Percentiles rank a stretch among this genome's conserved stretches.
These are phyloP conservation scores for Lipophrys pholis DNA, from an alignment of 2,113 vertebrate species.

Conservation along the genomic window DNA sequence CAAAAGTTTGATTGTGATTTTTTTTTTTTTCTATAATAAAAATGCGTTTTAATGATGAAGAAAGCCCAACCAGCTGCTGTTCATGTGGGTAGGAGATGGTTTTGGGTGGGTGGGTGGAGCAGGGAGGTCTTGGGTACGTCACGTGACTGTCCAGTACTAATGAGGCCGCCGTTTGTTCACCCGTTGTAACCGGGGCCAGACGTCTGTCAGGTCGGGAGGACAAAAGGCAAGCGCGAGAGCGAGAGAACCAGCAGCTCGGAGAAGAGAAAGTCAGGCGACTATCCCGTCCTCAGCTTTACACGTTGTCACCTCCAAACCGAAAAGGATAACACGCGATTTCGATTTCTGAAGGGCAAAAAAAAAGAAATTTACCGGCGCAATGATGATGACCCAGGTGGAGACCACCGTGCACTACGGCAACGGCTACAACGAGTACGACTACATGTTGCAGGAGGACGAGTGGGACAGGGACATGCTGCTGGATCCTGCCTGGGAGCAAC, in stretches of 20 bases:
- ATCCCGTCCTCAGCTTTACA: background rate
- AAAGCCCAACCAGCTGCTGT: background rate
- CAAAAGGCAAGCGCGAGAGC: constrained; percentile 55
- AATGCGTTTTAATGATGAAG: constrained; percentile 50
- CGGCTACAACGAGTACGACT: constrained; percentile 78
- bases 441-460: constrained; percentile 86
- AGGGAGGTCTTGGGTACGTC: constrained; percentile 39
- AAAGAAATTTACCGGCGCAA: background rate
- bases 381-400: constrained; percentile 79
- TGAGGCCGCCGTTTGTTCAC: constrained; percentile 41
- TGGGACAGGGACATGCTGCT: constrained; percentile 87
- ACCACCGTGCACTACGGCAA: constrained; percentile 81
- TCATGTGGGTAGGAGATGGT: background rate
- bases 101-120: background rate
- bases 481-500: constrained; percentile 88
- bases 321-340: constrained; percentile 24
- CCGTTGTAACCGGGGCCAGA: constrained; percentile 69
- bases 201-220: constrained; percentile 69
- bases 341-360: constrained; percentile 35
- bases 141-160: constrained; percentile 79
- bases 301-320: background rate
- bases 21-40: constrained; percentile 77
- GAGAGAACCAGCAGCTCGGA: constrained; percentile 1
- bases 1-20: constrained; percentile 31
- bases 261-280: constrained; percentile 22